Evolutionary conservation across 2,888 invertebrate genomes (phyloP).

Genomic region (Sinhomidia bicolor): DNA sequence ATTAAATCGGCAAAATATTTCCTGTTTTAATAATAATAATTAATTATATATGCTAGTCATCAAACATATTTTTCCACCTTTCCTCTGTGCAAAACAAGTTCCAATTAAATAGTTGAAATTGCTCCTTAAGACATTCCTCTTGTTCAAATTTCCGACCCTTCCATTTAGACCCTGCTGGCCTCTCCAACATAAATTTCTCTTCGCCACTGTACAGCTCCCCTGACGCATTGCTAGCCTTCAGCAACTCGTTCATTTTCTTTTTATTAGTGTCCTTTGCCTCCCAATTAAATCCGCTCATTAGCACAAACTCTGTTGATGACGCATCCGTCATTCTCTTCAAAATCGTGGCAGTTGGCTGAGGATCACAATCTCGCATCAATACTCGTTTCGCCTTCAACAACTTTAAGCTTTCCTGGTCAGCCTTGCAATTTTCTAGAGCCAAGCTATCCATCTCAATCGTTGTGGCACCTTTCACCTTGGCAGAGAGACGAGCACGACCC

Average conservation of each 20-base stretch:
- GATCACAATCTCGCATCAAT: slow-evolving; percentile 53
- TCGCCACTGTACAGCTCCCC: slow-evolving; percentile 69
- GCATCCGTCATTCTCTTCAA: slow-evolving; percentile 67
- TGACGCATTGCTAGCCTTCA: slow-evolving; percentile 56
- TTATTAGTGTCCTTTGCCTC: slow-evolving; percentile 71
- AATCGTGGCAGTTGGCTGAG: slow-evolving; percentile 62
- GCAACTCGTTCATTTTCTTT: slow-evolving; percentile 70
- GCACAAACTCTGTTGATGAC: slow-evolving; percentile 48
- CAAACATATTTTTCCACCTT: slow-evolving; percentile 65
- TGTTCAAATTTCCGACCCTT: slow-evolving; percentile 66
- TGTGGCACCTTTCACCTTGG: slow-evolving; percentile 60
- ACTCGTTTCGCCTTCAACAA: slow-evolving; percentile 63
- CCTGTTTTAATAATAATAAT: too few species aligned
- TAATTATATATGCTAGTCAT: too few species aligned
- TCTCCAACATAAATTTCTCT: slow-evolving; percentile 68
- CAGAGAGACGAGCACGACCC: slow-evolving; percentile 49
- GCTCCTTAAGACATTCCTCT: slow-evolving; percentile 52
- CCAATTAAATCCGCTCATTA: slow-evolving; percentile 68
- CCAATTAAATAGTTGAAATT: slow-evolving; percentile 60
- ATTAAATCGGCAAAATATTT: too few species aligned
- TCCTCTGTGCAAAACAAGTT: slow-evolving; percentile 60
- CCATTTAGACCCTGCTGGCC: slow-evolving; percentile 62
- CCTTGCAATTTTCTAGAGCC: slow-evolving; percentile 59
- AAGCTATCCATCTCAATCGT: slow-evolving; percentile 50
- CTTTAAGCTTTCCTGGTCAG: slow-evolving; percentile 62